Percentiles rank a stretch among this genome's conserved stretches.
These are phyloP conservation scores for Sisor rabdophorus DNA, from an alignment of 2,113 vertebrate species.

Conservation along the genomic window DNA sequence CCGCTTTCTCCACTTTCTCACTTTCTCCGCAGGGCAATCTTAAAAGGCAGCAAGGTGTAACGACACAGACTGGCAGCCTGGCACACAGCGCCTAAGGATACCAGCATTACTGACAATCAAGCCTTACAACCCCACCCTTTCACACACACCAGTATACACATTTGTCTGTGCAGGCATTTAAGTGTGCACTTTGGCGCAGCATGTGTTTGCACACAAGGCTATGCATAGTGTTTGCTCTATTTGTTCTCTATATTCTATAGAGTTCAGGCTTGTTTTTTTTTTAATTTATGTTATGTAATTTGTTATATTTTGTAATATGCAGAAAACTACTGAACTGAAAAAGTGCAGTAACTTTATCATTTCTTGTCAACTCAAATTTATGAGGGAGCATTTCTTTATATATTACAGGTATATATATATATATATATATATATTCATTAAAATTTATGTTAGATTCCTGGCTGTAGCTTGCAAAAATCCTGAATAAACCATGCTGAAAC, in stretches of 20 bases:
- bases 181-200: constrained; percentile 10
- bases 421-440: too few species aligned
- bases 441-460: neutral
- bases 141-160: constrained; percentile 30
- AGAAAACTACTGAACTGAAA: constrained; percentile 8
- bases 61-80: constrained; percentile 86
- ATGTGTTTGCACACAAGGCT: constrained; percentile 27
- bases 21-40: constrained; percentile 89
- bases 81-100: constrained; percentile 78
- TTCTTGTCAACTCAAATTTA: constrained; percentile 45
- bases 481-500: neutral
- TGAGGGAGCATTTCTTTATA: constrained; percentile 32
- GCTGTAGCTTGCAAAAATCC: neutral
- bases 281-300: neutral
- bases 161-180: constrained; percentile 31
- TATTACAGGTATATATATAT: too few species aligned
- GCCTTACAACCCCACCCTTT: constrained; percentile 23
- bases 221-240: constrained; percentile 13
- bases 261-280: neutral
- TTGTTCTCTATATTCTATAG: neutral
- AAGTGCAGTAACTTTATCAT: constrained; percentile 5
- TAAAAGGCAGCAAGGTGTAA: constrained; percentile 93
- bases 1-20: constrained; percentile 76
- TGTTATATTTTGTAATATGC: neutral
- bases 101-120: constrained; percentile 76